These are phyloP conservation scores for Drosophila borealis DNA, from an alignment of 2,888 invertebrate species.

Conservation along the genomic window DNA sequence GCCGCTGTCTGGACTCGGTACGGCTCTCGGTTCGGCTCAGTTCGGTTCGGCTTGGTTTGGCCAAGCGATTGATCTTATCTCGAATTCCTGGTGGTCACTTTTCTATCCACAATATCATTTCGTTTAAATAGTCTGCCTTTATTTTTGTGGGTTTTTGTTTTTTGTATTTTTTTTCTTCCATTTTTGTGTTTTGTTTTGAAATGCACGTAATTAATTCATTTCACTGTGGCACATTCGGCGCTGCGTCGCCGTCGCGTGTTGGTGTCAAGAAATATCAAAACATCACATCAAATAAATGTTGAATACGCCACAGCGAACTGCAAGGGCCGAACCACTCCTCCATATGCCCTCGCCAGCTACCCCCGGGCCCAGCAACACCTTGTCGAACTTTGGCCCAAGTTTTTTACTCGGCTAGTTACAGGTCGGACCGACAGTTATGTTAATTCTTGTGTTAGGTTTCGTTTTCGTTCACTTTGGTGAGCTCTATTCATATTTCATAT, in stretches of 20 bases:
- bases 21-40: constrained; percentile 23
- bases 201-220: constrained; percentile 84
- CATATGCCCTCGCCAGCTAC: constrained; percentile 18
- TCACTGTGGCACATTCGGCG: constrained; percentile 66
- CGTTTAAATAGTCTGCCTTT: constrained; percentile 77
- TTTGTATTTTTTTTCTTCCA: constrained; percentile 30
- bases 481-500: constrained; percentile 71
- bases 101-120: constrained; percentile 82
- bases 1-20: constrained; percentile 33
- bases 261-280: constrained; percentile 85
- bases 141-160: constrained; percentile 28
- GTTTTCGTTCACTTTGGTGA: constrained; percentile 59
- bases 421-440: constrained; percentile 63
- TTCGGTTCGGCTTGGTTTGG: constrained; percentile 42
- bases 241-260: constrained; percentile 81
- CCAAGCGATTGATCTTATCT: constrained; percentile 80
- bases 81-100: constrained; percentile 82
- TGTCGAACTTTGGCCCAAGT: constrained; percentile 54
- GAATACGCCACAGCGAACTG: constrained; percentile 67
- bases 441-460: constrained; percentile 66
- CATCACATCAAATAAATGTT: constrained; percentile 85
- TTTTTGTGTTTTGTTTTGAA: constrained; percentile 69
- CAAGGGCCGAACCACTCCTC: constrained; percentile 25
- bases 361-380: constrained; percentile 58
- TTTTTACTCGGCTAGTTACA: constrained; percentile 42